These are phyloP conservation scores for Chironomus striatipennis DNA, from an alignment of 1,140 invertebrate genomes.

Conservation along the genomic window DNA sequence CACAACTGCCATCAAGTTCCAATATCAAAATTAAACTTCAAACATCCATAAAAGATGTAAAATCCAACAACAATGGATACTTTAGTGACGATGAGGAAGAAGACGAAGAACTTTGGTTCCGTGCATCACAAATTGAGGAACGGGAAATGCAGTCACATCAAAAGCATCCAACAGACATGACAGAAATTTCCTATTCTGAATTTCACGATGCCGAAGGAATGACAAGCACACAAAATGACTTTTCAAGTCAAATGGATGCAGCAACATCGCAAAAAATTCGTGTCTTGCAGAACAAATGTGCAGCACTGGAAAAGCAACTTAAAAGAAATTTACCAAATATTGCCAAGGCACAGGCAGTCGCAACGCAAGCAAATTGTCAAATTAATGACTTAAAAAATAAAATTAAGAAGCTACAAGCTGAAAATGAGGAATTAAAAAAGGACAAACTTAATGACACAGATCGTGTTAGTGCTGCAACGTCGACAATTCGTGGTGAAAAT, in stretches of 20 bases:
- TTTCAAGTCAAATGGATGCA: background rate
- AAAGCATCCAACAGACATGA: background rate
- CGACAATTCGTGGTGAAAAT: background rate
- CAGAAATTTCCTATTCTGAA: background rate
- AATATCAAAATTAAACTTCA: background rate
- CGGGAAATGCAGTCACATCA: background rate
- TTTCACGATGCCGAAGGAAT: background rate
- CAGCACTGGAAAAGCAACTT: background rate
- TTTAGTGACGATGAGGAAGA: background rate
- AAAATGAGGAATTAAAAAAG: background rate
- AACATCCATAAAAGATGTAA: background rate
- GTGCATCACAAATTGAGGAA: slow-evolving; percentile 1
- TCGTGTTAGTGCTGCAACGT: background rate
- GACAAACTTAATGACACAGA: background rate
- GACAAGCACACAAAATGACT: background rate
- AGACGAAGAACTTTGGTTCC: background rate
- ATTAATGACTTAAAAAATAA: background rate
- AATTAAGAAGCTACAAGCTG: background rate
- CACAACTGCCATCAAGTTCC: background rate
- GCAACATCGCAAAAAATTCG: background rate
- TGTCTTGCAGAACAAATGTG: background rate
- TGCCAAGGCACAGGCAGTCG: background rate
- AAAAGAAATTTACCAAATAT: background rate
- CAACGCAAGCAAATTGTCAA: background rate
- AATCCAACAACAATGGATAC: background rate